phyloP scores from a whole-genome alignment of 2,888 invertebrate species.

The Catocala nupta region DNA sequence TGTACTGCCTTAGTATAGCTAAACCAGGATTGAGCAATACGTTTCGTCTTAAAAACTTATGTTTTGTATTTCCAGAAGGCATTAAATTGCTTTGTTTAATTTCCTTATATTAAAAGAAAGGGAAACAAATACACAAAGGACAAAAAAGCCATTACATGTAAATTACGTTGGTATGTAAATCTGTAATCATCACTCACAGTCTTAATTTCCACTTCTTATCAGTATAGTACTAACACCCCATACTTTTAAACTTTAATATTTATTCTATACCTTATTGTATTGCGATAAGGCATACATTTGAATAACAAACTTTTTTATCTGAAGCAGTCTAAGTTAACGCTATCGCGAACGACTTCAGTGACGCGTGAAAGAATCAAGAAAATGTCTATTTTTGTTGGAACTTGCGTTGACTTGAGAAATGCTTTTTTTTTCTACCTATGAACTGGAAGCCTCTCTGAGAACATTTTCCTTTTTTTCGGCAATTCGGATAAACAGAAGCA shows the following conservation, averaged over 20 bases:
- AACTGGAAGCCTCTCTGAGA: constrained; percentile 16
- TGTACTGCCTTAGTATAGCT: too few species aligned
- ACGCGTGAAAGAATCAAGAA: constrained; percentile 59
- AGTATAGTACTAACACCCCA: constrained; percentile 58
- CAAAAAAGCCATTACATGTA: constrained; percentile 43
- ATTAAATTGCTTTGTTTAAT: too few species aligned
- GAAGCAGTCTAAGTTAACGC: constrained; percentile 49
- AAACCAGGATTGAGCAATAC: too few species aligned
- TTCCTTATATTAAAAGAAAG: not conserved
- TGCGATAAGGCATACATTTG: constrained; percentile 25
- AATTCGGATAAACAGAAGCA: too few species aligned
- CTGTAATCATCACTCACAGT: constrained; percentile 73
- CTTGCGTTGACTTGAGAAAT: constrained; percentile 7
- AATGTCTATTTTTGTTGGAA: constrained; percentile 44
- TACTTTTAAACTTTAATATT: constrained; percentile 16
- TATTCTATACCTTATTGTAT: constrained; percentile 19
- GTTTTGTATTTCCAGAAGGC: too few species aligned
- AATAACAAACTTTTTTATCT: constrained; percentile 38
- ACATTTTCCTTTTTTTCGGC: not conserved
- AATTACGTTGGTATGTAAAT: constrained; percentile 68
- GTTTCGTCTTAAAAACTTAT: too few species aligned
- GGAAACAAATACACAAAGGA: constrained; percentile 21
- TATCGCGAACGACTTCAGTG: constrained; percentile 56
- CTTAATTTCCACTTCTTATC: constrained; percentile 74
- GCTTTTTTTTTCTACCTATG: constrained; percentile 21